phyloP scores from a whole-genome alignment of 2,797 vertebrate species.

The Sphenodon punctatus region DNA sequence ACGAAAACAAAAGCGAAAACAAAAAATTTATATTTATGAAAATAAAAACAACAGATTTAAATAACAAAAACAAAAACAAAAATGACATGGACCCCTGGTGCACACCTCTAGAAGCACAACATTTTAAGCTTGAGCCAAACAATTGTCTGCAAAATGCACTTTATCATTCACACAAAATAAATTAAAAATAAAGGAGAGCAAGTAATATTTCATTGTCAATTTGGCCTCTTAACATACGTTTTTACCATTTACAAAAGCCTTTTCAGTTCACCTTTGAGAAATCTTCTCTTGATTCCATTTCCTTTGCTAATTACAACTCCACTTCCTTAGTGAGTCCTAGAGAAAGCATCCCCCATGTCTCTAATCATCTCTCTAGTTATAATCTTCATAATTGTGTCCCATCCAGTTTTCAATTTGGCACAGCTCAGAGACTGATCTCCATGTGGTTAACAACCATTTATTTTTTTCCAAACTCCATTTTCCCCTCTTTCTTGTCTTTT shows the following conservation, averaged over 20 bases:
- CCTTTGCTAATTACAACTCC: slow-evolving; percentile 74
- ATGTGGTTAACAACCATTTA: slow-evolving; percentile 72
- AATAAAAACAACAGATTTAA: no score
- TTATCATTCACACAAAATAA: slow-evolving; percentile 61
- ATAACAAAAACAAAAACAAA: no score
- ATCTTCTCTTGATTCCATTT: slow-evolving; percentile 66
- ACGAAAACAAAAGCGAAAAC: no score
- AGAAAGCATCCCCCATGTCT: slow-evolving; percentile 71
- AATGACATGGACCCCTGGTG: no score
- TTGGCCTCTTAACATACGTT: slow-evolving; percentile 46
- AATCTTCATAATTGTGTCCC: slow-evolving; percentile 75
- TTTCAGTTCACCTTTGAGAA: slow-evolving; percentile 68
- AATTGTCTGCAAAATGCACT: slow-evolving; percentile 53
- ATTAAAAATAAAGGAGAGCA: slow-evolving; percentile 36
- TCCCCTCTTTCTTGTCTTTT: slow-evolving; percentile 46
- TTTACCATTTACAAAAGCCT: slow-evolving; percentile 66
- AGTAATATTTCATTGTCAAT: slow-evolving; percentile 41
- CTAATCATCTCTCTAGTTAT: slow-evolving; percentile 75
- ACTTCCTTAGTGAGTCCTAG: slow-evolving; percentile 75
- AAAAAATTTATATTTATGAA: no score
- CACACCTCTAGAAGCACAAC: no score
- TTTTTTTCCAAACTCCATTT: slow-evolving; percentile 66
- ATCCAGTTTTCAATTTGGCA: slow-evolving; percentile 76
- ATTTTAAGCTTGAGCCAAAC: no score
- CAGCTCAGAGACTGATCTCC: slow-evolving; percentile 67